Evolutionary conservation across 2,888 invertebrate species (phyloP).

Genomic region (Lithophane socia): DNA sequence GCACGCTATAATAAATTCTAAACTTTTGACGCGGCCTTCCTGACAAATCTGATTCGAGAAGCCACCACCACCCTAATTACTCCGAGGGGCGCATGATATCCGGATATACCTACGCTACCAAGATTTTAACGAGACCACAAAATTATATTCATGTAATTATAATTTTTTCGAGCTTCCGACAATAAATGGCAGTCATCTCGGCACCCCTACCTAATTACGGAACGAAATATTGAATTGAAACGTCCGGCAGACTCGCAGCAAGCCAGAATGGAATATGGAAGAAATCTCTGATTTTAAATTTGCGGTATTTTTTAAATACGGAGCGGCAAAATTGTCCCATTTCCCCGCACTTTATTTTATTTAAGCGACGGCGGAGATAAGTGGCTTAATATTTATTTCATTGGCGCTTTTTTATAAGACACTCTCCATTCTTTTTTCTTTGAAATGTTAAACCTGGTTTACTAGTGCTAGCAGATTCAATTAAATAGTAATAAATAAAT

Average conservation of each 20-base stretch:
- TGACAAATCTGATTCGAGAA: slow-evolving; percentile 45
- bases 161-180: slow-evolving; percentile 53
- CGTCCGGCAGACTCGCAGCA: slow-evolving; percentile 48
- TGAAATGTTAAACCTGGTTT: slow-evolving; percentile 31
- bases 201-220: slow-evolving; percentile 57
- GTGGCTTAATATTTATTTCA: slow-evolving; percentile 42
- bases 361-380: slow-evolving; percentile 33
- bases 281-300: slow-evolving; percentile 52
- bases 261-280: slow-evolving; percentile 31
- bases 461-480: slow-evolving; percentile 26
- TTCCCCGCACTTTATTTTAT: slow-evolving; percentile 34
- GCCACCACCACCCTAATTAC: slow-evolving; percentile 57
- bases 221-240: slow-evolving; percentile 64
- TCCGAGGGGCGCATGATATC: slow-evolving; percentile 41
- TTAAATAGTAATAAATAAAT: slow-evolving; percentile 27
- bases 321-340: slow-evolving; percentile 31
- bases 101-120: slow-evolving; percentile 44
- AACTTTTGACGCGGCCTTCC: slow-evolving; percentile 55
- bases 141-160: slow-evolving; percentile 58
- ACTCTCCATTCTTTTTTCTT: slow-evolving; percentile 39
- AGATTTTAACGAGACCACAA: slow-evolving; percentile 53
- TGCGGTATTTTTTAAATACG: slow-evolving; percentile 45
- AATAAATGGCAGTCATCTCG: slow-evolving; percentile 52
- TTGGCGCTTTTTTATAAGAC: slow-evolving; percentile 27
- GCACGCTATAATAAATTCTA: slow-evolving; percentile 59